Evolutionary conservation across 2,797 vertebrate species (phyloP).

Genomic region (Labeo calbasu): DNA sequence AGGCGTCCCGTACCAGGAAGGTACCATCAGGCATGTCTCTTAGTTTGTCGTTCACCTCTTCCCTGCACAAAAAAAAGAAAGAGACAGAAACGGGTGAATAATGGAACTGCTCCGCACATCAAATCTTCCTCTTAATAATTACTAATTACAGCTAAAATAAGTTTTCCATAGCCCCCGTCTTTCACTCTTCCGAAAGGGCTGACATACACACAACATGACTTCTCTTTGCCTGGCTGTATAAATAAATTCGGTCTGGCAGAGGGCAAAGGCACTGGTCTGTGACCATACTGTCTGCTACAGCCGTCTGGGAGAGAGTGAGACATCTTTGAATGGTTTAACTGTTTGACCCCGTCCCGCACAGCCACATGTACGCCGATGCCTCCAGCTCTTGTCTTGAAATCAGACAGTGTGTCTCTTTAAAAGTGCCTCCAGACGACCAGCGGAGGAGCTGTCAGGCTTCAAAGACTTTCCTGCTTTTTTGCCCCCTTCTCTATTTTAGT

Average conservation of each 20-base stretch:
- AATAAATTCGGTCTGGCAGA: constrained; percentile 41
- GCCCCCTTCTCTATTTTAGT: constrained; percentile 25
- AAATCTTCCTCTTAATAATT: constrained; percentile 19
- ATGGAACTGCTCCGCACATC: constrained; percentile 20
- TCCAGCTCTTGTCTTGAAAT: constrained; percentile 27
- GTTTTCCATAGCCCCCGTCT: neutral
- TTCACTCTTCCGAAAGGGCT: neutral
- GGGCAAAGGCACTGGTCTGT: constrained; percentile 48
- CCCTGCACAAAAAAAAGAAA: constrained; percentile 75
- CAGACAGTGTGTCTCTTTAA: constrained; percentile 22
- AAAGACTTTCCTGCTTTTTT: constrained; percentile 29
- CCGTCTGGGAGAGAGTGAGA: constrained; percentile 37
- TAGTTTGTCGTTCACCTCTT: constrained; percentile 94
- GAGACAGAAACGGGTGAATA: constrained; percentile 37
- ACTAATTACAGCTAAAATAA: constrained; percentile 39
- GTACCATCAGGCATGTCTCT: constrained; percentile 96
- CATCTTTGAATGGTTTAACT: constrained; percentile 47
- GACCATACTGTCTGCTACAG: constrained; percentile 50
- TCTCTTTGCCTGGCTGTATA: constrained; percentile 25
- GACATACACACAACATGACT: neutral
- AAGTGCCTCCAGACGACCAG: constrained; percentile 22
- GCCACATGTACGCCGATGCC: constrained; percentile 24
- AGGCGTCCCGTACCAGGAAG: constrained; percentile 93
- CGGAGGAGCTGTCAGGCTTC: constrained; percentile 5
- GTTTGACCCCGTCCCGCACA: constrained; percentile 38